Evolutionary conservation across 2,888 invertebrate genomes (phyloP).

Genomic region (Thereva nobilitata): DNA sequence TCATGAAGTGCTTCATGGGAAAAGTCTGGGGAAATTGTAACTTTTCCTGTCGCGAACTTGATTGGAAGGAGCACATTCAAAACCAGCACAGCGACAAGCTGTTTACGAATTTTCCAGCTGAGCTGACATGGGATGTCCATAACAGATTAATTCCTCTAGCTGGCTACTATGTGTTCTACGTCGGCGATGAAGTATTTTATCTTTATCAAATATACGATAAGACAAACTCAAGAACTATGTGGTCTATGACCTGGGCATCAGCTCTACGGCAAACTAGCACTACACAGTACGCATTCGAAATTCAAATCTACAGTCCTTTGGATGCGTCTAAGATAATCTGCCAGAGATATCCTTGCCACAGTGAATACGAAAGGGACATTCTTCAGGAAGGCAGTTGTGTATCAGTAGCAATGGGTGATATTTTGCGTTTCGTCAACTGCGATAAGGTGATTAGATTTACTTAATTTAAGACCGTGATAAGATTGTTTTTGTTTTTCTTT

Average conservation of each 20-base stretch:
- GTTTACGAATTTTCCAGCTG: conserved; percentile 44
- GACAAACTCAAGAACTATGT: conserved; percentile 49
- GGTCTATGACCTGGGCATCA: conserved; percentile 54
- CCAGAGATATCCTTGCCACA: conserved; percentile 56
- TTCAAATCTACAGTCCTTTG: conserved; percentile 50
- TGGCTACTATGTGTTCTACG: conserved; percentile 55
- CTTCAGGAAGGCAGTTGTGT: conserved; percentile 55
- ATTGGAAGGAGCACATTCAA: conserved; percentile 67
- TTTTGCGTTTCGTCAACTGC: conserved; percentile 50
- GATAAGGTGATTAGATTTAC: conserved; percentile 48
- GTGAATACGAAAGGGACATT: conserved; percentile 55
- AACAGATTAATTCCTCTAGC: conserved; percentile 50
- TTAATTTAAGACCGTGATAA: background rate
- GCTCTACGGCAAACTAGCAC: conserved; percentile 51
- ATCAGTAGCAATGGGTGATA: conserved; percentile 50
- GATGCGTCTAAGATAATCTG: conserved; percentile 54
- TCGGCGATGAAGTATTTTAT: conserved; percentile 55
- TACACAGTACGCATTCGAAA: conserved; percentile 54
- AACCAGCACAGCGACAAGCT: conserved; percentile 61
- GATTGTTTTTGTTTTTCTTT: conserved; percentile 2
- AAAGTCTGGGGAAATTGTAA: conserved; percentile 61
- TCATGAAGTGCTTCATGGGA: conserved; percentile 58
- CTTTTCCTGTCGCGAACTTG: conserved; percentile 65
- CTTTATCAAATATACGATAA: conserved; percentile 56
- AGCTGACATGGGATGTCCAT: conserved; percentile 52